Conservation (phyloP, 2,797 vertebrate species). For the Hypotaenidia okinawae region DNA sequence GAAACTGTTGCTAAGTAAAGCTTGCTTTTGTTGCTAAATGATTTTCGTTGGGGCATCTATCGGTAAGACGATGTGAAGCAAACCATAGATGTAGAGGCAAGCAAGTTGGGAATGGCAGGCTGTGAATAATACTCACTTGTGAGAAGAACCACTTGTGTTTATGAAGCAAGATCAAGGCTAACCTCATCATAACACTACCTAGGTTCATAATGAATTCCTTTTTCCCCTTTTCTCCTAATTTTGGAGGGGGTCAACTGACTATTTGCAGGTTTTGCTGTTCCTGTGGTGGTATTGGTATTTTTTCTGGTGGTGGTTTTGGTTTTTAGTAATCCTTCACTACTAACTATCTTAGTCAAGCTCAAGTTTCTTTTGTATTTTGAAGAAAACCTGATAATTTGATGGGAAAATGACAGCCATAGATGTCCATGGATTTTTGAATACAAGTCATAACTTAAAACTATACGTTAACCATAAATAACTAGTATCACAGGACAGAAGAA, state of each 20-base stretch:
- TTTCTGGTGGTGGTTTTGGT: neutral
- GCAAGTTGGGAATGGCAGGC: neutral
- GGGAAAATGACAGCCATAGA: neutral
- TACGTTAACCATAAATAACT: neutral
- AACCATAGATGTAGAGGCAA: neutral
- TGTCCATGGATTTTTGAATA: neutral
- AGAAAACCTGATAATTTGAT: neutral
- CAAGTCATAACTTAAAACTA: neutral
- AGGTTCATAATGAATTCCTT: accelerated
- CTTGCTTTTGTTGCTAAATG: neutral
- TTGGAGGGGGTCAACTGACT: accelerated
- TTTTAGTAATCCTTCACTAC: neutral
- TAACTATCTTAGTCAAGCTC: neutral
- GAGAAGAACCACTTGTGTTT: neutral
- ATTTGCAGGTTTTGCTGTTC: neutral
- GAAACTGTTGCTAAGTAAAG: conserved; percentile 53
- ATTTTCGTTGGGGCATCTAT: neutral
- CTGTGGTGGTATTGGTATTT: accelerated
- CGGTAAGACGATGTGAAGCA: neutral
- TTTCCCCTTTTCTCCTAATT: too few species aligned
- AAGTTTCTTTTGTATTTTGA: neutral
- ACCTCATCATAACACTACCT: neutral
- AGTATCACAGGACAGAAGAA: neutral
- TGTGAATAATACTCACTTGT: neutral
- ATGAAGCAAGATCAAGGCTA: neutral